Percentiles rank a stretch among this genome's conserved stretches.
Evolutionary conservation across 2,888 invertebrate genomes (phyloP).

Genomic region (Catocala fraxini): DNA sequence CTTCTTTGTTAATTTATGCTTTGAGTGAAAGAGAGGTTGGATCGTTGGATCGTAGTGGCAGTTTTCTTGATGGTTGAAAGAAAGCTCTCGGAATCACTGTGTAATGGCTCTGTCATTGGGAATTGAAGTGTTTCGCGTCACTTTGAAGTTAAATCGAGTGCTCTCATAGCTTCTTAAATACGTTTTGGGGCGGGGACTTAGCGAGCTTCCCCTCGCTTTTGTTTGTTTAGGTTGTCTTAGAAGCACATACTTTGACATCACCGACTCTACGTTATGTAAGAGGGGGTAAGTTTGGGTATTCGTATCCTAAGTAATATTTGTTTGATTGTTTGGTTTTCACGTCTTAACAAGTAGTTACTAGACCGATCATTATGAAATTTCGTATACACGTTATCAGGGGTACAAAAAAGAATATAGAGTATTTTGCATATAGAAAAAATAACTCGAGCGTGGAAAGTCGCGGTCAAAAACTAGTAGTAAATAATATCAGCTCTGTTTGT

Average conservation of each 20-base stretch:
- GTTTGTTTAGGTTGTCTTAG: background rate
- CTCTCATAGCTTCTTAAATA: conserved; percentile 8
- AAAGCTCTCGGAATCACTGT: conserved; percentile 29
- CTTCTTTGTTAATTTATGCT: conserved; percentile 8
- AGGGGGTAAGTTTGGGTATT: background rate
- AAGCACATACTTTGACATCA: background rate
- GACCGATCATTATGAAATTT: too few relatives aligned
- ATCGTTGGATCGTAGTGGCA: background rate
- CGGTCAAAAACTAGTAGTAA: too few relatives aligned
- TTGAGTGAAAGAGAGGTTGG: conserved; percentile 4
- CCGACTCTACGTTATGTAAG: background rate
- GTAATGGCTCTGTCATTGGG: conserved; percentile 35
- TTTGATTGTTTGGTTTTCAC: background rate
- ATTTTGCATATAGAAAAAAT: too few relatives aligned
- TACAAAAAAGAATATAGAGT: too few relatives aligned
- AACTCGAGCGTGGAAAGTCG: too few relatives aligned
- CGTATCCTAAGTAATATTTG: background rate
- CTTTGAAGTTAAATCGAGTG: conserved; percentile 33
- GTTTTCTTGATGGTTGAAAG: conserved; percentile 28
- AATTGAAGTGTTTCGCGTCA: conserved; percentile 29
- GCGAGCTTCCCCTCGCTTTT: background rate
- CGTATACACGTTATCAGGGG: too few relatives aligned
- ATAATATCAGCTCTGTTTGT: too few relatives aligned
- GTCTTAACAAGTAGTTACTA: too few relatives aligned
- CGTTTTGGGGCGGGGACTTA: background rate